Evolutionary conservation across 2,797 vertebrate genomes (phyloP), one percentile per base, ranked within the genome.

Genomic region (Cyclura pinguis): DNA sequence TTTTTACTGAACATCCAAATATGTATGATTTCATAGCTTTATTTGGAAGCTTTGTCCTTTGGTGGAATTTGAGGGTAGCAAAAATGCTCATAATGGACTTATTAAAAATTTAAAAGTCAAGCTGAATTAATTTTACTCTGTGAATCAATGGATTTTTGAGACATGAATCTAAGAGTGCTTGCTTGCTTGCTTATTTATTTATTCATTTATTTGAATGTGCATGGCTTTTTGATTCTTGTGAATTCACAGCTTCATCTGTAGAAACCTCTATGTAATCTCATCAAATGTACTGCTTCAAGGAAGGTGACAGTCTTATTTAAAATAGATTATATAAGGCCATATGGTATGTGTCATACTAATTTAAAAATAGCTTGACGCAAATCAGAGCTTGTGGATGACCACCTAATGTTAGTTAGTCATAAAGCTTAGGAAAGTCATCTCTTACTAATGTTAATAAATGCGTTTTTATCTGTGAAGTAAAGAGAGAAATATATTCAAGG

Each of bases 371-470:
- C 88, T 93, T 95, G 89, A 94, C 90, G 94, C 89, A 89, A 94
- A 94, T 88, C 93, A 93, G 94, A 91, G 95, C 92, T 95, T 77
- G 93, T 89, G 94, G 93, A 94, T 94, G 90, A 47, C 92, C 85
- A 92, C 88, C 91, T 87, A 86, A 95, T 86, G 91, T 86, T 35
- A 24, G 64, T 94, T 93, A 95, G 47, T 85, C 84, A 50, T 85
- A 84, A 87, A 91, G 91, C 89, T 89, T 64, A 92, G 72, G 72
- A 89, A 64, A 91, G 83, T 88, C 0, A 89, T 90, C 87, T 86
- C 84, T 90, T 5, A 10, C 64, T 89, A 72, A 84, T 72, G 6
- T 55, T 89, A 92, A 80, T 2, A 92, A 89, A 85, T 86, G 50
- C n/a, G 85, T 42, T 20, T 0, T 0, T 89, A 14, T 18, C 84